A percentile compares a stretch with the other conserved stretches of the same genome.
These are phyloP conservation scores for Gorilla gorilla DNA, from an alignment of 2,113 vertebrate species.

Conservation along the genomic window DNA sequence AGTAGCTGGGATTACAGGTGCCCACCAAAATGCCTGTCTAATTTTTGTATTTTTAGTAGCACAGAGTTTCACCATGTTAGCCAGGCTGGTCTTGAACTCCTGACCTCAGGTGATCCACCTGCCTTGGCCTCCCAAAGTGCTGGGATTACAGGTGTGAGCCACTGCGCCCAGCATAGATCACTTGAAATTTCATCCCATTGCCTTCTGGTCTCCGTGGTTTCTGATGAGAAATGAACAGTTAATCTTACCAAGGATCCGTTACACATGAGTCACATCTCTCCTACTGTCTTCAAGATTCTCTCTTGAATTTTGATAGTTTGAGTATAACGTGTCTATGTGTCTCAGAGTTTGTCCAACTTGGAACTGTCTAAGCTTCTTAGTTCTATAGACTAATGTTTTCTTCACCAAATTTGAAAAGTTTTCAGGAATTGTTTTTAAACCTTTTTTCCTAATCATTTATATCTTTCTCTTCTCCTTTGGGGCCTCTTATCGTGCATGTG, in stretches of 20 bases:
- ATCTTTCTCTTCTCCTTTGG: background rate
- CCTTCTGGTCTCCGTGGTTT: fast-evolving
- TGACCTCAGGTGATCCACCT: no score
- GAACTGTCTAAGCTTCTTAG: background rate
- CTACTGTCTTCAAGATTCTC: background rate
- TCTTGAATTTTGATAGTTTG: background rate
- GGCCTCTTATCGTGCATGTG: fast-evolving
- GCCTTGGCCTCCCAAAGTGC: no score
- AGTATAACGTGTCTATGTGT: background rate
- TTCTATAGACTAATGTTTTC: background rate
- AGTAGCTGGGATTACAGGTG: no score
- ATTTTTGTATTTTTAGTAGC: no score
- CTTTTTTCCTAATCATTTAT: fast-evolving
- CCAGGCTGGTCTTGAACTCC: no score
- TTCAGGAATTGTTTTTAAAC: background rate
- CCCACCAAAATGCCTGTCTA: no score
- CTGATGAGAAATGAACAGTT: background rate
- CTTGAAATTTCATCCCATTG: background rate
- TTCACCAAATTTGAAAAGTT: background rate
- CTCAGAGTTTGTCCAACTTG: background rate
- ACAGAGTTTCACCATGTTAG: no score
- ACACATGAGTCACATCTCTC: fast-evolving
- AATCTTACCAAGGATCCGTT: background rate
- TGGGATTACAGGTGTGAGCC: no score
- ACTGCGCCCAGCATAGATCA: no score